Evolutionary conservation across 2,113 vertebrate genomes (phyloP).

Genomic region (Manacus vitellinus): DNA sequence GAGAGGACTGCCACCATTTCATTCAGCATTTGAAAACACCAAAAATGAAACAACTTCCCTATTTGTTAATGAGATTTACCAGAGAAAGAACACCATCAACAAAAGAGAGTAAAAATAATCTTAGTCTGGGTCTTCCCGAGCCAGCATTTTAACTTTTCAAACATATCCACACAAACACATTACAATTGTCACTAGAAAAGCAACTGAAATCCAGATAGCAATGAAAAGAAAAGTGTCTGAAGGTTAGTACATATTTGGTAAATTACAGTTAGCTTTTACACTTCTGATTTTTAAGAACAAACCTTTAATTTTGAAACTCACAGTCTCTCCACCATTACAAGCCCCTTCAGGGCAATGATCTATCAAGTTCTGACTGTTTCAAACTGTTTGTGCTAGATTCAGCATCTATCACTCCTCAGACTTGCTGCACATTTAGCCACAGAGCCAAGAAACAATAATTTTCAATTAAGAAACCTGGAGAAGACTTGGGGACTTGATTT

Average conservation of each 20-base stretch:
- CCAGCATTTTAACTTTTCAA: slow-evolving; percentile 38
- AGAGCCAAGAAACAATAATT: slow-evolving; percentile 88
- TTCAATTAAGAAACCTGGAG: slow-evolving; percentile 95
- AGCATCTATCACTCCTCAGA: slow-evolving; percentile 90
- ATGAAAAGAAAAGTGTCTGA: slow-evolving; percentile 16
- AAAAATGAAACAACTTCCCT: slow-evolving; percentile 60
- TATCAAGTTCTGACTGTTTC: slow-evolving; percentile 93
- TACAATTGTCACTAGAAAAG: background rate
- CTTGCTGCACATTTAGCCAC: slow-evolving; percentile 84
- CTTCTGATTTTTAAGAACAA: slow-evolving; percentile 77
- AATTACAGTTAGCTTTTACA: slow-evolving; percentile 51
- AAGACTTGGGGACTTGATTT: slow-evolving; percentile 95
- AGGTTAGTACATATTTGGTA: slow-evolving; percentile 49
- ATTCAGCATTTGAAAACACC: slow-evolving; percentile 61
- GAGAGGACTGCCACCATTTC: slow-evolving; percentile 64
- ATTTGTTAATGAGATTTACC: slow-evolving; percentile 58
- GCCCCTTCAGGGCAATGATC: slow-evolving; percentile 91
- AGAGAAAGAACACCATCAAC: background rate
- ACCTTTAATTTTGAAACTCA: slow-evolving; percentile 86
- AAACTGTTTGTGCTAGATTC: slow-evolving; percentile 93
- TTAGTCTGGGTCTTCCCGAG: background rate
- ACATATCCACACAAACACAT: background rate
- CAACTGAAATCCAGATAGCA: background rate
- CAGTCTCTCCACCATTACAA: slow-evolving; percentile 76
- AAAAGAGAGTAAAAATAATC: slow-evolving; percentile 25